A percentile compares a stretch with the other conserved stretches of the same genome.
Conservation (phyloP, 1,140 invertebrate genomes). For the Protaetia brevitarsis region DNA sequence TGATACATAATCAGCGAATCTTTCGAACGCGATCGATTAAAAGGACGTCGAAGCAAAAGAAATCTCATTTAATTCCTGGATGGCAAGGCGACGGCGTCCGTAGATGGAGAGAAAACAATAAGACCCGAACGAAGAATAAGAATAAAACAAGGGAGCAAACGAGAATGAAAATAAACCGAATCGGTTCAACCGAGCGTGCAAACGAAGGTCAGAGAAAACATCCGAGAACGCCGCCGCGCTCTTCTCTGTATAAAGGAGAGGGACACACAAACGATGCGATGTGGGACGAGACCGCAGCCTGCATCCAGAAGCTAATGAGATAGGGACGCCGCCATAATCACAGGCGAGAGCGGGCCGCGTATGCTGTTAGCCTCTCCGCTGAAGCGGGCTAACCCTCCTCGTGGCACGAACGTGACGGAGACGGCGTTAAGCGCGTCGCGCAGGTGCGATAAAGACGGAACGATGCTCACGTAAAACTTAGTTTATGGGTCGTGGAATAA, state of each 20-base stretch:
- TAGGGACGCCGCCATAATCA: constrained; percentile 27
- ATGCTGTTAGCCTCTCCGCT: constrained; percentile 19
- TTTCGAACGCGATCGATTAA: background rate
- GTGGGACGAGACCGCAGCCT: constrained; percentile 23
- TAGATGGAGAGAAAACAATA: constrained; percentile 14
- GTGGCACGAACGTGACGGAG: background rate
- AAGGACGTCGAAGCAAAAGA: background rate
- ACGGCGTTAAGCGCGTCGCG: background rate
- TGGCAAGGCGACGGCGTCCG: background rate
- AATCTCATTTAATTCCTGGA: background rate
- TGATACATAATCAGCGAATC: background rate
- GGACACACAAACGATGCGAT: constrained; percentile 18
- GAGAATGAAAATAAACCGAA: constrained; percentile 19
- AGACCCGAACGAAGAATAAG: background rate
- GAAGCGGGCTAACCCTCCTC: constrained; percentile 14
- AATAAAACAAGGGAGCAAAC: constrained; percentile 19
- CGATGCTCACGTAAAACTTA: constrained; percentile 15
- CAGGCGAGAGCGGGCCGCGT: constrained; percentile 25
- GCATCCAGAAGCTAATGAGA: constrained; percentile 28
- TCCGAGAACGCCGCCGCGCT: background rate
- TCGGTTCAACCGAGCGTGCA: constrained; percentile 12
- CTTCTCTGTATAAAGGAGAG: background rate
- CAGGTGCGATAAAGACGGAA: background rate
- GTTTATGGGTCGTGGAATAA: constrained; percentile 27
- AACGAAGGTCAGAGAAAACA: constrained; percentile 20